phyloP scores from a whole-genome alignment of 2,888 invertebrate species.

The Scaptomyza flava region DNA sequence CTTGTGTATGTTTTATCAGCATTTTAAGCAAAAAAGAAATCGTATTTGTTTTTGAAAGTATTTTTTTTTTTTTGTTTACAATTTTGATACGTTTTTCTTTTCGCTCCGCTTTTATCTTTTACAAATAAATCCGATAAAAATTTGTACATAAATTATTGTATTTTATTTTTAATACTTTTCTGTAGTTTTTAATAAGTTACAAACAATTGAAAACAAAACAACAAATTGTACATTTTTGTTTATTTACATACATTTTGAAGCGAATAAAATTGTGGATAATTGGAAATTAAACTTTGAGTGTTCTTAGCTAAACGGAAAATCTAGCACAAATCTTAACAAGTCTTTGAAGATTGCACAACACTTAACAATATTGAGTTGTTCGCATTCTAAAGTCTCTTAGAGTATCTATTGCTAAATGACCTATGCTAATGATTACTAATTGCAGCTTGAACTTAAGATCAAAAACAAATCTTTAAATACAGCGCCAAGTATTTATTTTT shows the following conservation, averaged over 20 bases:
- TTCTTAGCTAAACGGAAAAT: background rate
- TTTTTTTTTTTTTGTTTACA: constrained; percentile 40
- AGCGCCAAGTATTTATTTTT: constrained; percentile 21
- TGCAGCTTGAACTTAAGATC: constrained; percentile 19
- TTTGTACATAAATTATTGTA: constrained; percentile 79
- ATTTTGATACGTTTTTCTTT: constrained; percentile 55
- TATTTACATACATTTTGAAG: constrained; percentile 66
- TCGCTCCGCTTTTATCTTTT: constrained; percentile 29
- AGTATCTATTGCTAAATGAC: constrained; percentile 1
- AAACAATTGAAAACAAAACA: constrained; percentile 36
- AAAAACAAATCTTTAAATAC: constrained; percentile 16
- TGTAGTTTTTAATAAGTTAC: constrained; percentile 73
- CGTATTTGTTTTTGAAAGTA: constrained; percentile 23
- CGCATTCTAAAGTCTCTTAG: constrained; percentile 8
- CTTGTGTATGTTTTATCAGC: constrained; percentile 23
- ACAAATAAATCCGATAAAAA: constrained; percentile 75
- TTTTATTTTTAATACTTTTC: constrained; percentile 75
- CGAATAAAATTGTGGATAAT: constrained; percentile 79
- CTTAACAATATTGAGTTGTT: constrained; percentile 20
- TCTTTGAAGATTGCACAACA: constrained; percentile 5
- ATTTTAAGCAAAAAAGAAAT: constrained; percentile 25
- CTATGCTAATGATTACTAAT: constrained; percentile 3
- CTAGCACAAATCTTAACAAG: background rate
- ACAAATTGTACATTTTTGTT: constrained; percentile 65
- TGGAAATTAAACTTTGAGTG: constrained; percentile 54